These are phyloP conservation scores for Acleris laterana DNA, from an alignment of 2,888 invertebrate species.

Conservation along the genomic window DNA sequence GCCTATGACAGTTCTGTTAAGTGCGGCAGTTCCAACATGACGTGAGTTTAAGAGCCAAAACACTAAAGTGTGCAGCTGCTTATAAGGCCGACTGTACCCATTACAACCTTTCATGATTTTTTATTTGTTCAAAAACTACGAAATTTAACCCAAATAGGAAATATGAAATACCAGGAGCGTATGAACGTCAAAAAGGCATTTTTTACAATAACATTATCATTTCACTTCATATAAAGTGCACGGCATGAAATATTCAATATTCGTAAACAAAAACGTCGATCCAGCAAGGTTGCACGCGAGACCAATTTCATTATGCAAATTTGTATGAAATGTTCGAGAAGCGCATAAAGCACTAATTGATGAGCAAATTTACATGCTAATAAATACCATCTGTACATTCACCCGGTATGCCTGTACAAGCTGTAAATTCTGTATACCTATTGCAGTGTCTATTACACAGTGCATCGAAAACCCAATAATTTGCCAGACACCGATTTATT, in stretches of 20 bases:
- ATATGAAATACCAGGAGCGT: too few species aligned
- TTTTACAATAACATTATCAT: background rate
- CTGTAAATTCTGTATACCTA: background rate
- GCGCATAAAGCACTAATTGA: constrained; percentile 63
- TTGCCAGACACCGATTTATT: too few species aligned
- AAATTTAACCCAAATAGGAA: too few species aligned
- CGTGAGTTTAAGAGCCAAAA: too few species aligned
- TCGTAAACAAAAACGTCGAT: constrained; percentile 30
- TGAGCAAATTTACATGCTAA: constrained; percentile 75
- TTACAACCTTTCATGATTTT: too few species aligned
- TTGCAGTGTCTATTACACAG: constrained; percentile 7
- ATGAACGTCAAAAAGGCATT: background rate
- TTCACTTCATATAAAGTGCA: background rate
- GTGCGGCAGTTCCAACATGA: too few species aligned
- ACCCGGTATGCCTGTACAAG: constrained; percentile 43
- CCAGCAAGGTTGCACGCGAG: constrained; percentile 42
- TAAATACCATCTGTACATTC: constrained; percentile 55
- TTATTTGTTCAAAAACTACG: too few species aligned
- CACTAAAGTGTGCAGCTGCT: too few species aligned
- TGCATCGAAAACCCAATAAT: constrained; percentile 19
- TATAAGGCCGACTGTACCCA: too few species aligned
- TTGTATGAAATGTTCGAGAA: constrained; percentile 55
- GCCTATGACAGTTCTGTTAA: too few species aligned
- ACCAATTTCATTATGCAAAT: constrained; percentile 69
- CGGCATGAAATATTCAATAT: constrained; percentile 19